Conservation (phyloP, 2,797 vertebrate genomes). For the Megaceryle alcyon region DNA sequence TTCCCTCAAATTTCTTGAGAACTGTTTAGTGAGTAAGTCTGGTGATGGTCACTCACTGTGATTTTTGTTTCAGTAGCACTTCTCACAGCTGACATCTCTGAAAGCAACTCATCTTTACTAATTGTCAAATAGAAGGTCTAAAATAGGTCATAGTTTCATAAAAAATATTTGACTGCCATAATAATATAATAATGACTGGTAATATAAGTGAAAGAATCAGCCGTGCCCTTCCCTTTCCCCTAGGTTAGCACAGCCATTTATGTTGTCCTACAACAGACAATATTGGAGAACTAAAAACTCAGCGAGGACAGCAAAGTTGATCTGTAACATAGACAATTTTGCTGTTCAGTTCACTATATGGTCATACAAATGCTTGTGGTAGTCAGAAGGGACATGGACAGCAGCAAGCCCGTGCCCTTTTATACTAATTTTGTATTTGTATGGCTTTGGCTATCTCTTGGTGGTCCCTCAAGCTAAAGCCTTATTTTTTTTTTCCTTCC, state of each 20-base stretch:
- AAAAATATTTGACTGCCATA: not conserved
- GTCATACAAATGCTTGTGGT: not conserved
- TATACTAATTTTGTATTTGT: not conserved
- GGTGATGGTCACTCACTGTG: slow-evolving; percentile 12
- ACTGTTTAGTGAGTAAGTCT: not conserved
- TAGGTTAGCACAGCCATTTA: not conserved
- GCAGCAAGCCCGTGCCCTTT: not conserved
- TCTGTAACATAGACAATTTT: not conserved
- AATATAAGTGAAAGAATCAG: not conserved
- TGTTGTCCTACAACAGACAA: not conserved
- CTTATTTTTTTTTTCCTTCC: not conserved
- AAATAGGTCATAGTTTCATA: slow-evolving; percentile 15
- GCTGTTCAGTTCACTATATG: not conserved
- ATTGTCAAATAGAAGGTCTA: slow-evolving; percentile 12
- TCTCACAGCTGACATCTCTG: slow-evolving; percentile 28
- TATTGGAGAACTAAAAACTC: not conserved
- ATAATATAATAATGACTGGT: too few species aligned
- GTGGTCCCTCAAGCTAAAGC: not conserved
- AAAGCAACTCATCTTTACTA: not conserved
- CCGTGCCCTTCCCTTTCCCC: not conserved
- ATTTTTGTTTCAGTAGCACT: slow-evolving; percentile 34
- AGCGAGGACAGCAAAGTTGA: not conserved
- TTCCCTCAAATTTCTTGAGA: not conserved
- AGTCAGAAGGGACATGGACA: not conserved
- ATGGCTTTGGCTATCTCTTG: not conserved